Percentiles rank a stretch among this genome's conserved stretches.
Evolutionary conservation across 2,888 invertebrate species (phyloP).

Genomic region (Brassicogethes aeneus): DNA sequence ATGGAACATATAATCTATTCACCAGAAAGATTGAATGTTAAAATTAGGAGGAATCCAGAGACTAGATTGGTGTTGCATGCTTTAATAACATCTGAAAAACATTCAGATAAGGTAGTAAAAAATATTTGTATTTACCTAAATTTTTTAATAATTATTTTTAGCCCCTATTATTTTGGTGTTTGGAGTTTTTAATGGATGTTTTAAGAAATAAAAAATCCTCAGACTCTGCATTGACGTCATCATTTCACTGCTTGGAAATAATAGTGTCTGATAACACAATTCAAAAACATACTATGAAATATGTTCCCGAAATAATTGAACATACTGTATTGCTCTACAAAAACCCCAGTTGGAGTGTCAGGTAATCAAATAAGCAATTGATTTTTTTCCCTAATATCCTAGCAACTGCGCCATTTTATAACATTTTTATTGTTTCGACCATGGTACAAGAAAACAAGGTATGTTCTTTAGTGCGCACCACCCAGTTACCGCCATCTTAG

Average conservation of each 20-base stretch:
- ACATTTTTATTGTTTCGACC: too few relatives aligned
- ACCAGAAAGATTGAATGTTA: conserved; percentile 13
- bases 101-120: conserved; percentile 18
- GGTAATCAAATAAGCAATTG: too few relatives aligned
- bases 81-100: conserved; percentile 19
- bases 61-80: conserved; percentile 26
- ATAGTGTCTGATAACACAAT: conserved; percentile 23
- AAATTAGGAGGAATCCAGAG: conserved; percentile 26
- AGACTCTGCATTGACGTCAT: conserved; percentile 18
- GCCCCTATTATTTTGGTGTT: conserved; percentile 18
- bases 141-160: conserved; percentile 10
- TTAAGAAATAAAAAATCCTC: conserved; percentile 14
- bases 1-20: conserved; percentile 14
- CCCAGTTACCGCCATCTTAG: too few relatives aligned
- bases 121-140: background rate
- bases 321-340: conserved; percentile 20
- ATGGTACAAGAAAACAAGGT: too few relatives aligned
- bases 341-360: conserved; percentile 21
- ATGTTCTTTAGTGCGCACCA: too few relatives aligned
- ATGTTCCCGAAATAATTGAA: conserved; percentile 17
- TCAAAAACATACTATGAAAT: conserved; percentile 19
- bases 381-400: too few relatives aligned
- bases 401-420: too few relatives aligned
- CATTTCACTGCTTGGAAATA: conserved; percentile 24
- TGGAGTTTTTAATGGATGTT: conserved; percentile 17